These are phyloP conservation scores for Thecocarcelia acutangulata DNA, from an alignment of 2,888 invertebrate species.

Conservation along the genomic window DNA sequence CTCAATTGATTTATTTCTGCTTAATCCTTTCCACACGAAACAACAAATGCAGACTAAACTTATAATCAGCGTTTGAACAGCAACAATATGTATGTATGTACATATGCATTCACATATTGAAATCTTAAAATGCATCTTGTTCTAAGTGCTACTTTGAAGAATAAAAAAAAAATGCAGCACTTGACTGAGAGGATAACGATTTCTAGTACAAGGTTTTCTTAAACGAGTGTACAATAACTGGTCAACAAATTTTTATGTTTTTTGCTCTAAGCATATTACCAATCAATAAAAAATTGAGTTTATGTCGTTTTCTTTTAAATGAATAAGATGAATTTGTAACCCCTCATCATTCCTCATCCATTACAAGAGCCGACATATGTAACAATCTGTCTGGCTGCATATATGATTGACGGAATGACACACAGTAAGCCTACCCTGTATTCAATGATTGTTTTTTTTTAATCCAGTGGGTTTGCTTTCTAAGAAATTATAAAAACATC, in stretches of 20 bases:
- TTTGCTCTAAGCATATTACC: conserved; percentile 22
- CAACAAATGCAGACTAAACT: conserved; percentile 43
- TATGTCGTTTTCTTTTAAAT: conserved; percentile 4
- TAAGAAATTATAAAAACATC: conserved; percentile 34
- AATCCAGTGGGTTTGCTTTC: conserved; percentile 18
- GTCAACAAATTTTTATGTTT: conserved; percentile 33
- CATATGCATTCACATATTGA: background rate
- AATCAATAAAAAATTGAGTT: conserved; percentile 52
- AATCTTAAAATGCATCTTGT: conserved; percentile 30
- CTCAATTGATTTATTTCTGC: too few relatives aligned
- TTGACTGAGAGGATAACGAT: conserved; percentile 42
- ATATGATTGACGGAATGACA: background rate
- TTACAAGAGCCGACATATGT: background rate
- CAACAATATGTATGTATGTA: background rate
- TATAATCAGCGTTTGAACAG: background rate
- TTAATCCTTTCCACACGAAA: conserved; percentile 30
- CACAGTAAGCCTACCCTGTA: conserved; percentile 43
- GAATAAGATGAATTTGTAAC: conserved; percentile 16
- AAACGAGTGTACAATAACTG: conserved; percentile 40
- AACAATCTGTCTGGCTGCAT: background rate
- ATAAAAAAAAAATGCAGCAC: background rate
- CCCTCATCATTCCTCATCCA: background rate
- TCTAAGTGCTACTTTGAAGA: conserved; percentile 35
- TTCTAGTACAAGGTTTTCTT: conserved; percentile 58
- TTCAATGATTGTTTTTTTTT: conserved; percentile 48